A percentile compares a stretch with the other conserved stretches of the same genome.
Conservation (phyloP, 2,113 vertebrate genomes). For the Gallinago jamesoni region DNA sequence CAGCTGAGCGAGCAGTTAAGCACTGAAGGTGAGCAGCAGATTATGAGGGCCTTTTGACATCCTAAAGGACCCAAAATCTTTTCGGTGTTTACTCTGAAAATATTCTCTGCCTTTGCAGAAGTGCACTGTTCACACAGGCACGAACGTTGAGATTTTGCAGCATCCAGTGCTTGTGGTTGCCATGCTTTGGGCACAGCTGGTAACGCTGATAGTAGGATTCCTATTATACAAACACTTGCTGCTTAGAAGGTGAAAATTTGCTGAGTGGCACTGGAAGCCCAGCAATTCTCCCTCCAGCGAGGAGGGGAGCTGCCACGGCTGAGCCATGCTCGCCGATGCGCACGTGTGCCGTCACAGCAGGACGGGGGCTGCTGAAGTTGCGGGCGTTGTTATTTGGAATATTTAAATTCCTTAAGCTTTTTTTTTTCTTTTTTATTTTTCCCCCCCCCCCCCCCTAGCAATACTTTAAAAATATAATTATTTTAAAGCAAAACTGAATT, state of each 20-base stretch:
- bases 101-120: not conserved
- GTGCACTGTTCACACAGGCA: rapidly evolving
- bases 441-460: too few relatives aligned
- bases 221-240: not conserved
- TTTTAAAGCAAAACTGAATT: not conserved
- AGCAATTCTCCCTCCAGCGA: not conserved
- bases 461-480: not conserved
- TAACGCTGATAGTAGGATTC: not conserved
- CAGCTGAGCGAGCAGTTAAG: not conserved
- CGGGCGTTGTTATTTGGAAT: not conserved
- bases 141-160: not conserved
- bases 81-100: not conserved
- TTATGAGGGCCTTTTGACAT: not conserved
- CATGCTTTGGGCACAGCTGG: conserved; percentile 23
- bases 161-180: not conserved
- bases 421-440: not conserved
- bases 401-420: not conserved
- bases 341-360: not conserved
- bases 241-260: not conserved
- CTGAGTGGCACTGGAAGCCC: not conserved
- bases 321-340: rapidly evolving
- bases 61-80: not conserved
- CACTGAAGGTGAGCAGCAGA: not conserved
- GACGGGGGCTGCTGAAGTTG: not conserved
- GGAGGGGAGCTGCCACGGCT: rapidly evolving